Base-by-base conservation (phyloP, 2,113 vertebrate species). In the Bubo bubo region DNA sequence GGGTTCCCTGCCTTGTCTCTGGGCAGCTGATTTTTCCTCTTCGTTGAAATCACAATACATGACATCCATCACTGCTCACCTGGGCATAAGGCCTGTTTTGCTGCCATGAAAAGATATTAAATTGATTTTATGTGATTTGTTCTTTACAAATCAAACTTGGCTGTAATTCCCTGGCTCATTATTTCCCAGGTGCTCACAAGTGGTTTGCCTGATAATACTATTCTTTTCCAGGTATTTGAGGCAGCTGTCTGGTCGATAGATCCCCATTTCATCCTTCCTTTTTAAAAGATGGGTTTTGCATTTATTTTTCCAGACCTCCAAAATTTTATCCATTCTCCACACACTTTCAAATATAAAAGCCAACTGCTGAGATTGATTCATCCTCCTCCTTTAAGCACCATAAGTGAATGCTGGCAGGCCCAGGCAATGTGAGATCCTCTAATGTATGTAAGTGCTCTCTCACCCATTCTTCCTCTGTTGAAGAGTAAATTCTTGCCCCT, bases 111-210 rank as follows among this genome's bases (percentile, higher is more conserved):
- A 81, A 79, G 89, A 70, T 63, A 68, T 91, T 88, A 95, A 80
- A 94, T 87, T 91, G 86, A 93, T 96, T 96, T 91, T 63, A 66
- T 41, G 64, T 74, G 86, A 87, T 86, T 84, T 94, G 72, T 56
- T 91, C 89, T 87, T 93, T 84, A 95, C 84, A 96, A 96, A 96
- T 96, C 91, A 95, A 89, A 86, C 60, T 45, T 96, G 93, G 74
- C 89, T 96, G 76, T 50, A 94, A 89, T 96, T 94, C 89, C 56
- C 86, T 71, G 64, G 30, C 91, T 97, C 0, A 4, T 96, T 96
- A 93, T 94, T 76, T 96, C 91, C 73, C 84, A 85, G 94, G 91
- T 81, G 86, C 76, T 89, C 86, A 63, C 17, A 50, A 96, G 76
- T 71, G 52, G 50, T 84, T 77, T 94, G 59, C 47, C 73, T 55